Percentiles rank a stretch among this genome's conserved stretches.
phyloP scores from a whole-genome alignment of 2,113 vertebrate genomes.

The Daubentonia madagascariensis region DNA sequence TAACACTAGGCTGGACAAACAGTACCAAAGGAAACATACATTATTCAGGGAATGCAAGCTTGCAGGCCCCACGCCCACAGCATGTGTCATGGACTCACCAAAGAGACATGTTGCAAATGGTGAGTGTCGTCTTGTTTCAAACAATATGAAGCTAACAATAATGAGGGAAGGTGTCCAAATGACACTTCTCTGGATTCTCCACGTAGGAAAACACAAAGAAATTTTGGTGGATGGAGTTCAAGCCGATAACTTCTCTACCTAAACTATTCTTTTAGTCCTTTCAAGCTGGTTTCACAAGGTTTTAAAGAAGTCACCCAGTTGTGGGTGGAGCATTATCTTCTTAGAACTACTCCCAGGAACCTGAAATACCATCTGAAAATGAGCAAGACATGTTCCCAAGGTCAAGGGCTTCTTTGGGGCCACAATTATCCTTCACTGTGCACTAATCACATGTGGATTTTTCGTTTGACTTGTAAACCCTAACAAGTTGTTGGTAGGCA shows the following conservation, averaged over 20 bases:
- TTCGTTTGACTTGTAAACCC: constrained; percentile 33
- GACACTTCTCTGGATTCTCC: not conserved
- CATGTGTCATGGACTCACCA: not conserved
- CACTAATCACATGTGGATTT: not conserved
- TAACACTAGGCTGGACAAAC: constrained; percentile 32
- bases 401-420: constrained; percentile 27
- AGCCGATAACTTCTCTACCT: not conserved
- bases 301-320: constrained; percentile 58
- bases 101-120: not conserved
- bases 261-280: constrained; percentile 19
- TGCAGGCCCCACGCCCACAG: not conserved
- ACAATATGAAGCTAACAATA: not conserved
- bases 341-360: constrained; percentile 75
- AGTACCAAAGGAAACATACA: not conserved
- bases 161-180: not conserved
- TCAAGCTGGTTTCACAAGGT: constrained; percentile 62
- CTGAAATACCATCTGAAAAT: constrained; percentile 71
- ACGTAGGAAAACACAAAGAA: not conserved
- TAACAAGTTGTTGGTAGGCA: not conserved
- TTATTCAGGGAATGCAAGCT: constrained; percentile 45
- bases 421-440: not conserved
- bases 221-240: not conserved
- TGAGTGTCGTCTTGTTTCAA: not conserved
- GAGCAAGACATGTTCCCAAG: constrained; percentile 62
- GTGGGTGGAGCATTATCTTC: constrained; percentile 74